Evolutionary conservation across 1,140 invertebrate genomes (phyloP).

Genomic region (Thrips palmi): DNA sequence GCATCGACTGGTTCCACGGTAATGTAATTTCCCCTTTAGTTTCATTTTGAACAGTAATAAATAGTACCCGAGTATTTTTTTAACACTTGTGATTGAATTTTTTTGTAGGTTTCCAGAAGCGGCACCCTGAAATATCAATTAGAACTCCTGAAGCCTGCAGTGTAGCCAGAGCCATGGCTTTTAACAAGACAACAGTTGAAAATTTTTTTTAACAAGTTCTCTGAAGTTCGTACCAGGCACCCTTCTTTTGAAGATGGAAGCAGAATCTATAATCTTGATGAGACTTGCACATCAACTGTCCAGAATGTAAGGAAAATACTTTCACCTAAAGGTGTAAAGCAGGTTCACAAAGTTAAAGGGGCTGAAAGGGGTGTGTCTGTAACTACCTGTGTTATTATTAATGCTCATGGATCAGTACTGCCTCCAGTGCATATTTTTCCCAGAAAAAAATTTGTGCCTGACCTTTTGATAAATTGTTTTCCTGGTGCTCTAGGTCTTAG

Average conservation of each 20-base stretch:
- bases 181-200: constrained; percentile 16
- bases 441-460: constrained; percentile 19
- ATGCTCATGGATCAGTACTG: constrained; percentile 10
- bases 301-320: constrained; percentile 16
- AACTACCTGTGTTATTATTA: constrained; percentile 15
- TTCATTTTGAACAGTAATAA: too few species aligned
- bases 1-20: too few species aligned
- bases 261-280: constrained; percentile 18
- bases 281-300: constrained; percentile 15
- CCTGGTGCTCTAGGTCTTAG: constrained; percentile 23
- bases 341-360: constrained; percentile 17
- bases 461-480: constrained; percentile 20
- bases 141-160: constrained; percentile 19
- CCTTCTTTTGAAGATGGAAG: constrained; percentile 9
- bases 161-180: constrained; percentile 18
- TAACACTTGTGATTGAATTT: too few species aligned
- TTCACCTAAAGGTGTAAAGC: constrained; percentile 16
- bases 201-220: too few species aligned
- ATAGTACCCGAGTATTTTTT: too few species aligned
- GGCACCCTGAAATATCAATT: constrained; percentile 19
- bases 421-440: constrained; percentile 11
- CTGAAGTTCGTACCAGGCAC: too few species aligned
- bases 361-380: constrained; percentile 17
- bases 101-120: constrained; percentile 14
- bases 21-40: too few species aligned